phyloP scores from a whole-genome alignment of 1,140 invertebrate genomes.

The Babylonia areolata region DNA sequence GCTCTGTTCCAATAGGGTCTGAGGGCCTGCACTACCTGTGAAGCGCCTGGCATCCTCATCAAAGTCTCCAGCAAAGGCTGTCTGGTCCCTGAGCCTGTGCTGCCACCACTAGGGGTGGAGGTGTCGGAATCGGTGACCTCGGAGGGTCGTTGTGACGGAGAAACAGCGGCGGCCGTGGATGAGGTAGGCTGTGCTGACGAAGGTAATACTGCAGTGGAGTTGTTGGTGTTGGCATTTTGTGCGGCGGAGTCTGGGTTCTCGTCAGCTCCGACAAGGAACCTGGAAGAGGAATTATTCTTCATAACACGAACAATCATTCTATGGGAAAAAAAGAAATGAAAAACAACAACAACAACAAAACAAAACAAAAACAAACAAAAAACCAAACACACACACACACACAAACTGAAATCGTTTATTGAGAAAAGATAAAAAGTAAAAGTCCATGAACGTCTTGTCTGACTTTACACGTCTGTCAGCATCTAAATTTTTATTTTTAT shows the following conservation, averaged over 20 bases:
- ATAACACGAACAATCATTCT: neutral
- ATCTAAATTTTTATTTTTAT: no score
- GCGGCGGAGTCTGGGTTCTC: conserved; percentile 23
- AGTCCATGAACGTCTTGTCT: no score
- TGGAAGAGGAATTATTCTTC: conserved; percentile 6
- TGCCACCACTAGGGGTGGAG: neutral
- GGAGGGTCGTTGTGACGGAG: neutral
- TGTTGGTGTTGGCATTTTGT: neutral
- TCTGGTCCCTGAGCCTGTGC: neutral
- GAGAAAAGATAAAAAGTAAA: no score
- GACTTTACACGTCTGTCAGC: no score
- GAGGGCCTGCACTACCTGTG: neutral
- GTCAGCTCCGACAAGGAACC: conserved; percentile 33
- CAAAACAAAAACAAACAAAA: no score
- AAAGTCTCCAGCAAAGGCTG: neutral
- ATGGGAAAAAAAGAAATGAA: no score
- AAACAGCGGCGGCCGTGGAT: neutral
- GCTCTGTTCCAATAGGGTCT: neutral
- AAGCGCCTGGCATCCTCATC: conserved; percentile 3
- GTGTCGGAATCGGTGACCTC: neutral
- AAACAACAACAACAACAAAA: no score
- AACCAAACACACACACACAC: no score
- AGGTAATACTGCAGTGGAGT: neutral
- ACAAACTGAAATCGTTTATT: no score
- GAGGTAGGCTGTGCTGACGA: neutral